Evolutionary conservation across 2,113 vertebrate genomes (phyloP).

Genomic region (Oenanthe oenanthe): DNA sequence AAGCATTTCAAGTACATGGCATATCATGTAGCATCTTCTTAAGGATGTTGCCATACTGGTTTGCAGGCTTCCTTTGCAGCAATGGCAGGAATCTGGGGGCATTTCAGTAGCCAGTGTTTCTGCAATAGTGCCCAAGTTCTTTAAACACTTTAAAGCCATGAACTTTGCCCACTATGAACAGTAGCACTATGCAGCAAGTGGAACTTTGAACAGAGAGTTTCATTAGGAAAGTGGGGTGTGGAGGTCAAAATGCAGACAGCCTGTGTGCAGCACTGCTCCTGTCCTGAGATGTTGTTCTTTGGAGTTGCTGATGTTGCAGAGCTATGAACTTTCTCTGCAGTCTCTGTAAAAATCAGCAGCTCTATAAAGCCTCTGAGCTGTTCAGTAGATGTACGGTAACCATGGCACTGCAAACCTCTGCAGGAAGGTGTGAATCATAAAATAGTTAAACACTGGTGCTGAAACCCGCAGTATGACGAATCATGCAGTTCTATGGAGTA

Average conservation of each 20-base stretch:
- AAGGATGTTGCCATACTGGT: background rate
- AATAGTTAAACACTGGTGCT: background rate
- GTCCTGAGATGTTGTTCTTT: background rate
- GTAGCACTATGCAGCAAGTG: background rate
- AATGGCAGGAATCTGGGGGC: background rate
- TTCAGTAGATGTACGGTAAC: background rate
- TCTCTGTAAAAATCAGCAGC: background rate
- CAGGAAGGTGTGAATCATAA: slow-evolving; percentile 15
- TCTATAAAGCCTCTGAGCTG: background rate
- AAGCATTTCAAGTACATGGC: background rate
- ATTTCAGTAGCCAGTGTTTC: background rate
- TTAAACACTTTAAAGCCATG: background rate
- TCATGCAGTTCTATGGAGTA: background rate
- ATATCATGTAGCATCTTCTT: background rate
- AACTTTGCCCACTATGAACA: background rate
- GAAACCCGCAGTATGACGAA: slow-evolving; percentile 8
- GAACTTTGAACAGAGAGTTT: background rate
- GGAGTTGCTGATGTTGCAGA: background rate
- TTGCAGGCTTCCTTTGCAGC: background rate
- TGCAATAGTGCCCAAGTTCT: background rate
- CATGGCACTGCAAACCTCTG: slow-evolving; percentile 24
- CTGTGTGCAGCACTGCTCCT: background rate
- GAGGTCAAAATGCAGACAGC: background rate
- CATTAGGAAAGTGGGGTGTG: too few relatives aligned
- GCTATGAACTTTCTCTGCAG: background rate